phyloP scores from a whole-genome alignment of 2,888 invertebrate species.

The Meteorus cinctellus region DNA sequence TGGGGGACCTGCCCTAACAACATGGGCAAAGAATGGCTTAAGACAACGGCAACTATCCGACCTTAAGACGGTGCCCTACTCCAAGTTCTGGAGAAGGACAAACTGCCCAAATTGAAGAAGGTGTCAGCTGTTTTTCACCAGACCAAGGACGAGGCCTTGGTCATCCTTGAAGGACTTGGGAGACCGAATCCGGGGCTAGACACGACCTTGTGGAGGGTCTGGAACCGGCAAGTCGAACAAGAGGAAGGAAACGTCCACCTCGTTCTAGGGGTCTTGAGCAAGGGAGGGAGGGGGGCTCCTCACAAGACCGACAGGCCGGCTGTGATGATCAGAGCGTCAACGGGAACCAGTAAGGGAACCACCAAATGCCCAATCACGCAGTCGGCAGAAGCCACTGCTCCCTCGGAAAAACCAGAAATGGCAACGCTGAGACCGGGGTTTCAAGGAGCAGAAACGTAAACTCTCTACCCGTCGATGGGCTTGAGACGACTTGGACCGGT shows the following conservation, averaged over 20 bases:
- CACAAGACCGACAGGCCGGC: too few species aligned
- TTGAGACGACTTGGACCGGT: too few species aligned
- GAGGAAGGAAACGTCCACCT: slow-evolving; percentile 42
- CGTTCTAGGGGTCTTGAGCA: slow-evolving; percentile 39
- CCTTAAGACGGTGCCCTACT: slow-evolving; percentile 13
- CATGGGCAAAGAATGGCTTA: not conserved
- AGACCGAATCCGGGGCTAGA: slow-evolving; percentile 46
- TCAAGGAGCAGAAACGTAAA: too few species aligned
- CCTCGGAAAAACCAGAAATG: too few species aligned
- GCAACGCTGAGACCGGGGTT: too few species aligned
- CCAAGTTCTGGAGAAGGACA: slow-evolving; percentile 20
- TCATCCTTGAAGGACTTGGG: slow-evolving; percentile 41
- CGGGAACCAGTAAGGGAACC: too few species aligned
- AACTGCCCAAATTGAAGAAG: slow-evolving; percentile 16
- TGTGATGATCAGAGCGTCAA: too few species aligned
- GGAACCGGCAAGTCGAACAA: slow-evolving; percentile 37
- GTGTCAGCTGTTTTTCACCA: slow-evolving; percentile 26
- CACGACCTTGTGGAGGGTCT: slow-evolving; percentile 47
- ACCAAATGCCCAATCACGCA: too few species aligned
- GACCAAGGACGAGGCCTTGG: not conserved
- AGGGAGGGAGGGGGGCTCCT: too few species aligned
- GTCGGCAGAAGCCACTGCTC: too few species aligned
- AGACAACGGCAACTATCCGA: not conserved
- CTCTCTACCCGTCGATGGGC: too few species aligned
- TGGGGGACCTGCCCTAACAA: slow-evolving; percentile 37